Evolutionary conservation across 2,797 vertebrate species (phyloP).

Genomic region (Peromyscus melanophrys): DNA sequence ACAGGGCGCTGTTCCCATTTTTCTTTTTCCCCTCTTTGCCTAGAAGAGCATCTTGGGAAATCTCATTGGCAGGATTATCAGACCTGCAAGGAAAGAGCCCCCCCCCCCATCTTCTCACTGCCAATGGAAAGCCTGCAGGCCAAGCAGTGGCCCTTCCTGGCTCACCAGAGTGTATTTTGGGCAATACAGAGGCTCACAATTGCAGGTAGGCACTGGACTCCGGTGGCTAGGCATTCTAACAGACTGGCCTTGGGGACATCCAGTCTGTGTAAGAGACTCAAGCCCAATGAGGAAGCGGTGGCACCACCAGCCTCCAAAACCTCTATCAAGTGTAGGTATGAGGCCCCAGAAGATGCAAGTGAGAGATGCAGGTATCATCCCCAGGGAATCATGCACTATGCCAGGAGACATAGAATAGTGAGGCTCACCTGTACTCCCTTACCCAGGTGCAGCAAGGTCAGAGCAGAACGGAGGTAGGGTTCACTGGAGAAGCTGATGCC

Average conservation of each 20-base stretch:
- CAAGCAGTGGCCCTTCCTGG: neutral
- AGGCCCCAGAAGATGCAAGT: neutral
- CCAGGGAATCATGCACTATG: neutral
- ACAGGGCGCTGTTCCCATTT: too few relatives aligned
- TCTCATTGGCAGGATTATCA: neutral
- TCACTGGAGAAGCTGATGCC: neutral
- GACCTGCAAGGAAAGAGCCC: neutral
- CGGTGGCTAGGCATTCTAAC: neutral
- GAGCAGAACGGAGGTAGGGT: neutral
- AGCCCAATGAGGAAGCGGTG: neutral
- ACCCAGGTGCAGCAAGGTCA: neutral
- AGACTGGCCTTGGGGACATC: neutral
- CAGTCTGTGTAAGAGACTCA: neutral
- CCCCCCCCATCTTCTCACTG: neutral
- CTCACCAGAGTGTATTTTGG: neutral
- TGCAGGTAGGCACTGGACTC: neutral
- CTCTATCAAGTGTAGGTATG: fast-evolving
- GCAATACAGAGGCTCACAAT: neutral
- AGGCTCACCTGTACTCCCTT: neutral
- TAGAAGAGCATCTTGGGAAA: neutral
- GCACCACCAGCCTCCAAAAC: neutral
- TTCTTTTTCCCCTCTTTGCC: neutral
- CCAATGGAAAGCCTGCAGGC: neutral
- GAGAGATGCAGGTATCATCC: neutral
- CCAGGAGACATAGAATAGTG: fast-evolving